Conservation (phyloP, 2,113 vertebrate genomes). For the Mirza zaza region DNA sequence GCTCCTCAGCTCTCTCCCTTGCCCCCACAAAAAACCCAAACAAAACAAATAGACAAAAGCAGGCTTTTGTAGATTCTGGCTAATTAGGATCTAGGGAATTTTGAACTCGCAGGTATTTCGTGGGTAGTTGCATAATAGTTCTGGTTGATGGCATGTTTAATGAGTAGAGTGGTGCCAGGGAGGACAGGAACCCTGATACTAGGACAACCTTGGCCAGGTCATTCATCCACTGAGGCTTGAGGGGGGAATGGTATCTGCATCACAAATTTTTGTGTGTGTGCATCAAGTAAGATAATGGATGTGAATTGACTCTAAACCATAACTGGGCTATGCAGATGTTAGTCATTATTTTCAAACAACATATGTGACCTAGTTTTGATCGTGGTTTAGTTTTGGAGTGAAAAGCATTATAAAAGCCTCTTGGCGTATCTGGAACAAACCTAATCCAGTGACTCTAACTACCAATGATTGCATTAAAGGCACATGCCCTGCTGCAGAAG, state of each 20-base stretch:
- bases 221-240: not conserved
- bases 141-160: not conserved
- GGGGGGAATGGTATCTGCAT: not conserved
- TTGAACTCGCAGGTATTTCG: not conserved
- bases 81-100: not conserved
- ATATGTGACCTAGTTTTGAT: conserved; percentile 73
- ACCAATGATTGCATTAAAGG: not conserved
- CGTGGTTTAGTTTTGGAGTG: conserved; percentile 67
- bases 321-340: conserved; percentile 63
- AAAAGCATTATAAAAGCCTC: conserved; percentile 53
- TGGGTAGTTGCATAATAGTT: not conserved
- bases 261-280: conserved; percentile 13
- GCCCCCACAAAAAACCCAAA: not conserved
- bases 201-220: not conserved
- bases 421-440: conserved; percentile 39
- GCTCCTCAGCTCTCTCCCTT: not conserved
- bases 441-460: conserved; percentile 39
- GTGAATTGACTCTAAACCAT: not conserved
- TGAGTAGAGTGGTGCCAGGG: too few relatives aligned
- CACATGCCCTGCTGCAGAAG: not conserved
- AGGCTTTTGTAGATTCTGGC: not conserved
- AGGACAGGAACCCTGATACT: not conserved
- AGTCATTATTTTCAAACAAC: conserved; percentile 64
- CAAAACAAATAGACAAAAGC: not conserved
- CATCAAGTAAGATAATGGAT: conserved; percentile 57